Evolutionary conservation across 2,113 vertebrate species (phyloP).

Genomic region (Dicentrarchus labrax): DNA sequence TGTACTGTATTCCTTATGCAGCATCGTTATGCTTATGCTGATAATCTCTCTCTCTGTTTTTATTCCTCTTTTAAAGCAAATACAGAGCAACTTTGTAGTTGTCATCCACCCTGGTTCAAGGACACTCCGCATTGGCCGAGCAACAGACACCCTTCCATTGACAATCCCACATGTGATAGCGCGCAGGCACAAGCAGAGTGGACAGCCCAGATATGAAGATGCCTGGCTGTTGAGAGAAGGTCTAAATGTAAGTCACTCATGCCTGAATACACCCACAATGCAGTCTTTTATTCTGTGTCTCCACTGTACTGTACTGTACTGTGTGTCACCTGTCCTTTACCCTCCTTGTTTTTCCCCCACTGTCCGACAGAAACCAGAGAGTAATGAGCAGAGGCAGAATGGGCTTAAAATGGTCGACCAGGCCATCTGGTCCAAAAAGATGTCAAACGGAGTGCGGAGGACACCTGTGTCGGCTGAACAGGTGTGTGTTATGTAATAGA

Average conservation of each 20-base stretch:
- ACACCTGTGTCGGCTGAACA: conserved; percentile 96
- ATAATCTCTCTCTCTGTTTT: not conserved
- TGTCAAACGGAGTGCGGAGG: conserved; percentile 96
- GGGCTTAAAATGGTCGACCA: conserved; percentile 99
- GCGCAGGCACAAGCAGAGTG: conserved; percentile 91
- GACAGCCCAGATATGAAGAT: conserved; percentile 89
- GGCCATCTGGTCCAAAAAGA: conserved; percentile 99
- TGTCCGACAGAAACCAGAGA: conserved; percentile 91
- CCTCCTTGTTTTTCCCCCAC: conserved; percentile 2
- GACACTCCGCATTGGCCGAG: conserved; percentile 91
- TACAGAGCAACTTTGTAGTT: conserved; percentile 95
- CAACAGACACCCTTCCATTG: conserved; percentile 92
- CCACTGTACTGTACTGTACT: not conserved
- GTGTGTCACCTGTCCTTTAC: not conserved
- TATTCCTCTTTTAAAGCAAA: conserved; percentile 87
- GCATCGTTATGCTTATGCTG: not conserved
- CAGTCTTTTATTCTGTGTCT: not conserved
- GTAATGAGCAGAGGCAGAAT: conserved; percentile 96
- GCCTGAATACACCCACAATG: not conserved
- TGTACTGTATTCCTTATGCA: not conserved
- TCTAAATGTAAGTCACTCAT: conserved; percentile 87
- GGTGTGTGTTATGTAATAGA: conserved; percentile 77
- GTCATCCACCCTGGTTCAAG: conserved; percentile 96
- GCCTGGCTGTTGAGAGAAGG: conserved; percentile 93
- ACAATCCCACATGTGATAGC: conserved; percentile 93